Evolutionary conservation across 1,140 invertebrate genomes (phyloP).

Genomic region (Plodia interpunctella): DNA sequence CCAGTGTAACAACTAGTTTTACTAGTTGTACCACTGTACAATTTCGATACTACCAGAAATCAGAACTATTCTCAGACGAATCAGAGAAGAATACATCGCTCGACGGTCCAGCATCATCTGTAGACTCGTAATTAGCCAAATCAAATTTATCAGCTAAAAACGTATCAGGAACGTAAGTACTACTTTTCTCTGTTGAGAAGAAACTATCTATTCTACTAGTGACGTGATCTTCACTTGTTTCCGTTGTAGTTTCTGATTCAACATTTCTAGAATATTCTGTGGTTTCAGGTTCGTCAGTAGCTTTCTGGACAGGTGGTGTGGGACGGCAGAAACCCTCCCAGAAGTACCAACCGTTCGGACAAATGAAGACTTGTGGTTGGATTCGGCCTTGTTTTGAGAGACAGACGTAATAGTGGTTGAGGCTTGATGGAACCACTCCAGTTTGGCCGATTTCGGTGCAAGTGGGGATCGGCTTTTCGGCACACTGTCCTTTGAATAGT

Average conservation of each 20-base stretch:
- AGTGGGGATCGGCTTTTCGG: constrained; percentile 36
- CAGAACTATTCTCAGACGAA: constrained; percentile 41
- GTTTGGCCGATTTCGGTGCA: constrained; percentile 47
- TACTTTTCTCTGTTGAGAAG: constrained; percentile 54
- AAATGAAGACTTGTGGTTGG: constrained; percentile 63
- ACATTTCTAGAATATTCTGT: constrained; percentile 11
- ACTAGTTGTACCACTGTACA: too few species aligned
- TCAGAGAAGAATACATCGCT: constrained; percentile 31
- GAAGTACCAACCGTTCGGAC: constrained; percentile 63
- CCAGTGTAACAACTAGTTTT: too few species aligned
- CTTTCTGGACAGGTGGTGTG: constrained; percentile 23
- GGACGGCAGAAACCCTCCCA: constrained; percentile 50
- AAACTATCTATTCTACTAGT: constrained; percentile 34
- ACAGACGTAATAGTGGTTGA: constrained; percentile 64
- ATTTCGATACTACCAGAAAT: constrained; percentile 39
- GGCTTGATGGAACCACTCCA: constrained; percentile 36
- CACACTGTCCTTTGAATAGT: constrained; percentile 54
- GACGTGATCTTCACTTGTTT: constrained; percentile 6
- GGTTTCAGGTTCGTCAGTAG: constrained; percentile 8
- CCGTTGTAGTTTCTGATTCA: constrained; percentile 13
- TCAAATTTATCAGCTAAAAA: constrained; percentile 67
- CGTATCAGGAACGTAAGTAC: constrained; percentile 44
- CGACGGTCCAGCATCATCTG: constrained; percentile 27
- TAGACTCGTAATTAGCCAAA: constrained; percentile 49
- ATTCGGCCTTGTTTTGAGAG: constrained; percentile 34